phyloP scores from a whole-genome alignment of 2,888 invertebrate genomes.

The Temnothorax unifasciatus region DNA sequence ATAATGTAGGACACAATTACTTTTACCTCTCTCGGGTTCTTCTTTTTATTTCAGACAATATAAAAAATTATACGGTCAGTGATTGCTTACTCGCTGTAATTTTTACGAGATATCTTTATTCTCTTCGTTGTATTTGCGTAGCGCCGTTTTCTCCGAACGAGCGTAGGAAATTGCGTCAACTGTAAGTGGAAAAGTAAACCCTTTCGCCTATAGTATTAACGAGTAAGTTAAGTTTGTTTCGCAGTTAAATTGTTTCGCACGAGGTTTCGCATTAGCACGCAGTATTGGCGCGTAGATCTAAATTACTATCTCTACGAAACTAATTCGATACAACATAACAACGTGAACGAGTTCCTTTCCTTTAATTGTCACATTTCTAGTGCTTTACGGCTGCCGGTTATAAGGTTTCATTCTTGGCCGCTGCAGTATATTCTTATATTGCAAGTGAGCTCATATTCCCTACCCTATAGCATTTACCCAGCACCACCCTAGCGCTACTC shows the following conservation, averaged over 20 bases:
- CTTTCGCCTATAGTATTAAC: slow-evolving; percentile 42
- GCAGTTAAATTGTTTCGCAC: slow-evolving; percentile 52
- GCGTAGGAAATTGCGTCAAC: slow-evolving; percentile 21
- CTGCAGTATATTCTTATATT: neutral
- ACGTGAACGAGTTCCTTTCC: slow-evolving; percentile 18
- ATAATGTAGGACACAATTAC: neutral
- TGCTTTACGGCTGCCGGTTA: neutral
- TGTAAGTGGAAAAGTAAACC: slow-evolving; percentile 46
- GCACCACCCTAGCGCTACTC: neutral
- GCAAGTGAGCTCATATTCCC: neutral
- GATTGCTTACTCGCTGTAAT: slow-evolving; percentile 33
- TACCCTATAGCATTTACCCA: neutral
- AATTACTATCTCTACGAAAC: slow-evolving; percentile 30
- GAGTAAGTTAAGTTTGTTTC: slow-evolving; percentile 47
- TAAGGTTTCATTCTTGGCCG: neutral
- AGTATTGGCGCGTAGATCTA: slow-evolving; percentile 21
- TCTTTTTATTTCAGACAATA: neutral
- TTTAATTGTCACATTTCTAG: slow-evolving; percentile 31
- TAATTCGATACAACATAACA: slow-evolving; percentile 23
- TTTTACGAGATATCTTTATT: slow-evolving; percentile 47
- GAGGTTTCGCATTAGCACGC: slow-evolving; percentile 48
- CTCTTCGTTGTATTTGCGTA: neutral
- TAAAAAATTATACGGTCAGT: slow-evolving; percentile 32
- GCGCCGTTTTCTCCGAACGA: slow-evolving; percentile 8
- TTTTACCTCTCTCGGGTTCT: neutral